A percentile compares a stretch with the other conserved stretches of the same genome.
Evolutionary conservation across 2,888 invertebrate genomes (phyloP).

Genomic region (Leptinotarsa tumamoca): DNA sequence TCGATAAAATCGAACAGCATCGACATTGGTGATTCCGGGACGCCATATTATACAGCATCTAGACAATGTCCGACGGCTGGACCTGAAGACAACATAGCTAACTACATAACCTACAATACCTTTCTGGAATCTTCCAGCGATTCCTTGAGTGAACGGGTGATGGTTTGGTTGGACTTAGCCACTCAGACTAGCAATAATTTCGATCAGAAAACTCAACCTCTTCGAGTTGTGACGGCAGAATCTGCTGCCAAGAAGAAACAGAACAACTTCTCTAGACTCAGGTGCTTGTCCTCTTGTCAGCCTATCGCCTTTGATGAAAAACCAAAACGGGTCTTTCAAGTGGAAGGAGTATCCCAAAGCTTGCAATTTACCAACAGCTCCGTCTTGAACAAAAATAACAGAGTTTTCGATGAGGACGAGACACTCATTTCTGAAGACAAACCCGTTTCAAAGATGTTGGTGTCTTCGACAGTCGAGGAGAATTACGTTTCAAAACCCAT

Average conservation of each 20-base stretch:
- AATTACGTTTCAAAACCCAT: conserved; percentile 34
- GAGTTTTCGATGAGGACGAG: not conserved
- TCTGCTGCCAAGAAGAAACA: conserved; percentile 27
- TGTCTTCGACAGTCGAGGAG: conserved; percentile 50
- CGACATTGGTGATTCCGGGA: conserved; percentile 28
- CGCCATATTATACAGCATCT: conserved; percentile 5
- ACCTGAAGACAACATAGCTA: conserved; percentile 14
- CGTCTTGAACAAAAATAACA: not conserved
- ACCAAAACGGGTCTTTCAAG: conserved; percentile 23
- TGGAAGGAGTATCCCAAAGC: conserved; percentile 33
- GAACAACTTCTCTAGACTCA: conserved; percentile 26
- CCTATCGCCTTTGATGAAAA: not conserved
- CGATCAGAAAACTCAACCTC: conserved; percentile 21
- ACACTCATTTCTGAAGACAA: conserved; percentile 6
- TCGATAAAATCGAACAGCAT: conserved; percentile 47
- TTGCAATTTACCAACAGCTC: conserved; percentile 19
- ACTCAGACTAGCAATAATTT: conserved; percentile 57
- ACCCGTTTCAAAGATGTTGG: conserved; percentile 30
- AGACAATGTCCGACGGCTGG: not conserved
- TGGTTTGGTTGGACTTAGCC: conserved; percentile 84
- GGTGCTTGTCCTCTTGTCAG: conserved; percentile 29
- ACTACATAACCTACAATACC: conserved; percentile 35
- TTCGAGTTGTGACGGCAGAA: conserved; percentile 14
- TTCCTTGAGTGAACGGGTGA: conserved; percentile 77
- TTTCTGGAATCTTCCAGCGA: conserved; percentile 53